Percentiles rank a stretch among this genome's conserved stretches.
phyloP scores from a whole-genome alignment of 1,140 invertebrate species.

The Piezodorus guildinii region DNA sequence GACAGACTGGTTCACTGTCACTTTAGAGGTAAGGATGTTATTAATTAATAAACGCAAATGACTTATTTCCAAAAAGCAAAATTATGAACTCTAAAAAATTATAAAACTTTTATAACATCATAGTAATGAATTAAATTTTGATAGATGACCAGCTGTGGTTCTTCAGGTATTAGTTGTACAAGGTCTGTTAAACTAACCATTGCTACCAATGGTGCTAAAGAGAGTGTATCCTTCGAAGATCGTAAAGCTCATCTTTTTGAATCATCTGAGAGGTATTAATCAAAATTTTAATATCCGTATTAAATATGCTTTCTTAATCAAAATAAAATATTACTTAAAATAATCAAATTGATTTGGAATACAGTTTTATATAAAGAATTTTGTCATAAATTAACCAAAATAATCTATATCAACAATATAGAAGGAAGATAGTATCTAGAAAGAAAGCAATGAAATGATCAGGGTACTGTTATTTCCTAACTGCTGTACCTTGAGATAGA shows the following conservation, averaged over 20 bases:
- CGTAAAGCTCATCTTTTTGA: conserved; percentile 37
- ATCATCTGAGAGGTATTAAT: background rate
- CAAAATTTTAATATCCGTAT: conserved; percentile 9
- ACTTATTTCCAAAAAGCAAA: no score
- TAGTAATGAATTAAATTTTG: conserved; percentile 23
- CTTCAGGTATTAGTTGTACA: conserved; percentile 73
- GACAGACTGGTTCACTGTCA: conserved; percentile 53
- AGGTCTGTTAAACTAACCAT: conserved; percentile 61
- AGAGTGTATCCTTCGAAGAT: conserved; percentile 45
- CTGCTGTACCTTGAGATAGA: no score
- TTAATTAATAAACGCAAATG: no score
- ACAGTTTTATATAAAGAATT: no score
- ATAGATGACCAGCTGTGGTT: conserved; percentile 72
- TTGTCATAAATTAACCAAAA: no score
- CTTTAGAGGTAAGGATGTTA: conserved; percentile 44
- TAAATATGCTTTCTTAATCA: conserved; percentile 26
- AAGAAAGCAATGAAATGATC: no score
- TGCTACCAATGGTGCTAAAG: conserved; percentile 41
- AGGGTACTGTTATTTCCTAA: no score
- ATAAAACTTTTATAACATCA: no score
- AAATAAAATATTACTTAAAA: conserved; percentile 26
- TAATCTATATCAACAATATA: no score
- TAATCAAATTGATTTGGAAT: no score
- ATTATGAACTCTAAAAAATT: no score
- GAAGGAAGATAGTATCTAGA: no score